Evolutionary conservation across 2,888 invertebrate species (phyloP).

Genomic region (Habroteleia sp.): DNA sequence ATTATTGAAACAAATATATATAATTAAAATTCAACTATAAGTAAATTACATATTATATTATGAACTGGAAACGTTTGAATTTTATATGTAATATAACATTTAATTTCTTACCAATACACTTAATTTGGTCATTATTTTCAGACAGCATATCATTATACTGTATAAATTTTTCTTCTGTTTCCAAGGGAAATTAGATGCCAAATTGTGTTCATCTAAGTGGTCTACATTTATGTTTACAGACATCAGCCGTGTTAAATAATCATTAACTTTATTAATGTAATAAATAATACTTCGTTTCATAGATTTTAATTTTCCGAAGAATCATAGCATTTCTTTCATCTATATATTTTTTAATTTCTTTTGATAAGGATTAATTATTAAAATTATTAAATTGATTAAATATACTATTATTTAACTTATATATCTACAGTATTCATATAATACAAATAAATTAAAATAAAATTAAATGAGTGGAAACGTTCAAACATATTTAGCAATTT

Average conservation of each 20-base stretch:
- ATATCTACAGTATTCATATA: too few relatives aligned
- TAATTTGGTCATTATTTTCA: slow-evolving; percentile 7
- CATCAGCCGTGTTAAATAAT: not conserved
- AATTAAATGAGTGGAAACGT: too few relatives aligned
- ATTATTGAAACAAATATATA: too few relatives aligned
- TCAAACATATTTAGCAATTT: too few relatives aligned
- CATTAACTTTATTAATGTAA: not conserved
- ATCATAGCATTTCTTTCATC: not conserved
- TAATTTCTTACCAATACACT: slow-evolving; percentile 2
- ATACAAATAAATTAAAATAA: too few relatives aligned
- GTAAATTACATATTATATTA: too few relatives aligned
- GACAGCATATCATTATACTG: slow-evolving; percentile 14
- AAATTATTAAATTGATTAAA: not conserved
- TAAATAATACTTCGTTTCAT: not conserved
- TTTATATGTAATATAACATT: not conserved
- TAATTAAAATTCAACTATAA: too few relatives aligned
- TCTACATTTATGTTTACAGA: not conserved
- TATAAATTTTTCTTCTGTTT: slow-evolving; percentile 1
- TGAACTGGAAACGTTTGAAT: too few relatives aligned
- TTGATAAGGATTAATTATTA: not conserved
- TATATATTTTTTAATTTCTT: not conserved
- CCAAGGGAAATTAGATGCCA: not conserved
- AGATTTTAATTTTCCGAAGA: not conserved
- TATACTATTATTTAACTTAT: too few relatives aligned
- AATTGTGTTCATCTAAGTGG: too few relatives aligned